phyloP scores from a whole-genome alignment of 2,888 invertebrate genomes.

The Anaspis maculata region DNA sequence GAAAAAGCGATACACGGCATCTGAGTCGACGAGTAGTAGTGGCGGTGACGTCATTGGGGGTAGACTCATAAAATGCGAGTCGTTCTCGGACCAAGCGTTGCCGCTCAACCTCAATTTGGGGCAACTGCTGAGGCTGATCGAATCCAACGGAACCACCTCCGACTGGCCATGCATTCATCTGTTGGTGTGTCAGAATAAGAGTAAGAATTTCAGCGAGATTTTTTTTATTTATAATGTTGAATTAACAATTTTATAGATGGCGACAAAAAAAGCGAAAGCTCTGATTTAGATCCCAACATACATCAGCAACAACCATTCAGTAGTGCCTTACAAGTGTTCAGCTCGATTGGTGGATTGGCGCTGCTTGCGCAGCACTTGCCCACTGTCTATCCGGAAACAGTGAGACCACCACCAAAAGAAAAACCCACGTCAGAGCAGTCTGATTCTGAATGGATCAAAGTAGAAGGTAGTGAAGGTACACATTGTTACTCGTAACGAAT shows the following conservation, averaged over 20 bases:
- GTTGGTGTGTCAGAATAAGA: conserved; percentile 37
- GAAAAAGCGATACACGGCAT: conserved; percentile 32
- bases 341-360: conserved; percentile 79
- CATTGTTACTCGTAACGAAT: too few species aligned
- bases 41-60: conserved; percentile 33
- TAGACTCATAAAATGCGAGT: conserved; percentile 34
- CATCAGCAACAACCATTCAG: conserved; percentile 35
- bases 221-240: conserved; percentile 2
- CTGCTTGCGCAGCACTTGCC: conserved; percentile 83
- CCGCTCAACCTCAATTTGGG: conserved; percentile 37
- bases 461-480: conserved; percentile 38
- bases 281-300: conserved; percentile 10
- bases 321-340: conserved; percentile 74
- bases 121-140: conserved; percentile 37
- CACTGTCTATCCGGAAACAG: conserved; percentile 75
- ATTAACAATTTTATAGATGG: conserved; percentile 8
- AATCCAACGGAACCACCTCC: conserved; percentile 30
- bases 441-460: conserved; percentile 43
- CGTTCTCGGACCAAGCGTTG: conserved; percentile 35
- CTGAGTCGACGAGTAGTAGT: conserved; percentile 13
- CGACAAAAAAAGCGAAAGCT: conserved; percentile 10
- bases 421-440: conserved; percentile 48
- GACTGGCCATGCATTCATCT: conserved; percentile 42
- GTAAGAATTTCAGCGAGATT: conserved; percentile 20
- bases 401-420: conserved; percentile 48